These are phyloP conservation scores for Ancistrus triradiatus DNA, from an alignment of 2,113 vertebrate species.

Conservation along the genomic window DNA sequence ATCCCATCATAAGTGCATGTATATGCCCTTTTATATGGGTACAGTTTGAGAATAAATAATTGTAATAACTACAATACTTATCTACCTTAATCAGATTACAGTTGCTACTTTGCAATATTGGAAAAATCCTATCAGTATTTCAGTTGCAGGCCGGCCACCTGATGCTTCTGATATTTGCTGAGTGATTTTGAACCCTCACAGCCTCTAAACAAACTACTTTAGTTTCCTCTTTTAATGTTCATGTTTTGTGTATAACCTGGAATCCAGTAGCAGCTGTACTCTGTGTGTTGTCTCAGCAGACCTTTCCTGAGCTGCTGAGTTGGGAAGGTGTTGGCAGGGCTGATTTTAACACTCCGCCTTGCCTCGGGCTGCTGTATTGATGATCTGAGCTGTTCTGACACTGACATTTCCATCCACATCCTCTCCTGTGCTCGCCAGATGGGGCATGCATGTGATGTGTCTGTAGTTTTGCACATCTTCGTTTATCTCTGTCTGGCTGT, in stretches of 20 bases:
- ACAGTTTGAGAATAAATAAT: no score
- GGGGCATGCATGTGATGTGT: conserved; percentile 12
- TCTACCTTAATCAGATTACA: no score
- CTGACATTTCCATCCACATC: conserved; percentile 52
- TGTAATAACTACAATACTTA: no score
- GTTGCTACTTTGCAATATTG: no score
- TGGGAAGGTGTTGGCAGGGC: conserved; percentile 25
- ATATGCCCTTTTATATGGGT: no score
- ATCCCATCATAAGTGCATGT: no score
- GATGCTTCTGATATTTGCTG: neutral
- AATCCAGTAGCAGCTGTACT: neutral
- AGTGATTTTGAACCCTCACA: neutral
- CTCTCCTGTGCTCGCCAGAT: neutral
- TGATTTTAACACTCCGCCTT: neutral
- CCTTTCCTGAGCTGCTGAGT: neutral
- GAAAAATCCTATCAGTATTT: no score
- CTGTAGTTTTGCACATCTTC: no score
- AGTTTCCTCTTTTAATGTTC: neutral
- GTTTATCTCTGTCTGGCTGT: no score
- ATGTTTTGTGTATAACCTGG: conserved; percentile 26
- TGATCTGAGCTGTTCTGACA: conserved; percentile 60
- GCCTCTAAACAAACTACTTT: neutral
- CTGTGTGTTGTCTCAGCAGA: neutral
- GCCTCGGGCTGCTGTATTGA: conserved; percentile 44
- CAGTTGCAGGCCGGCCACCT: no score